These are phyloP conservation scores for Phengaris arion DNA, from an alignment of 2,888 invertebrate species.

Conservation along the genomic window DNA sequence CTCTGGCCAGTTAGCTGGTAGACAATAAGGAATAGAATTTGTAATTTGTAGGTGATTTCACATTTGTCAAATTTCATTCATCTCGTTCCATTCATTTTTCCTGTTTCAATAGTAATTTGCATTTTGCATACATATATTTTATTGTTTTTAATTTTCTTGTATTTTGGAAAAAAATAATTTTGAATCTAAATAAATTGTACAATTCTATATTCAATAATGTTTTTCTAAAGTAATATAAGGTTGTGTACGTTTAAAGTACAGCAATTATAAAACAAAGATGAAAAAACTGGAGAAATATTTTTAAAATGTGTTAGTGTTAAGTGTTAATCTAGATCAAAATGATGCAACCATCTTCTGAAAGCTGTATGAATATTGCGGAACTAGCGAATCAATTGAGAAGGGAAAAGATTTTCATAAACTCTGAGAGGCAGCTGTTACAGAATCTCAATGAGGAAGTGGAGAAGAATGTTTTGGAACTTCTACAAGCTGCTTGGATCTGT, in stretches of 20 bases:
- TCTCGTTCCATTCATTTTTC: constrained; percentile 34
- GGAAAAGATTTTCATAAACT: constrained; percentile 92
- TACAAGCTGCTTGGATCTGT: constrained; percentile 91
- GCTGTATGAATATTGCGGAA: constrained; percentile 74
- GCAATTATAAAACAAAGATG: constrained; percentile 37
- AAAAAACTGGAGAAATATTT: constrained; percentile 32
- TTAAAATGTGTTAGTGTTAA: constrained; percentile 48
- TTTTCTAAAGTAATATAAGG: not conserved
- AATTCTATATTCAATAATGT: not conserved
- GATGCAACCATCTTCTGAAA: constrained; percentile 74
- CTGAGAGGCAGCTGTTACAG: constrained; percentile 90
- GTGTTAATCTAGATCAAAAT: constrained; percentile 49
- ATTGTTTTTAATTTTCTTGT: constrained; percentile 14
- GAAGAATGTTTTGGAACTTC: constrained; percentile 74
- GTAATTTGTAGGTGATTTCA: not conserved
- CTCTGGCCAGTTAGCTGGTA: too few relatives aligned
- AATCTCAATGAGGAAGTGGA: constrained; percentile 86
- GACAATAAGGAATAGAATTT: too few relatives aligned
- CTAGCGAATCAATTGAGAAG: constrained; percentile 83
- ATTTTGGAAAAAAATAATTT: not conserved
- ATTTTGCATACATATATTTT: constrained; percentile 32
- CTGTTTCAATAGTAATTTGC: constrained; percentile 37
- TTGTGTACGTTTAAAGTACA: not conserved
- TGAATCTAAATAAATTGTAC: not conserved
- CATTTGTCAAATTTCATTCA: constrained; percentile 13